Percentiles rank a stretch among this genome's conserved stretches.
phyloP scores from a whole-genome alignment of 2,888 invertebrate genomes.

The Spodoptera picta region DNA sequence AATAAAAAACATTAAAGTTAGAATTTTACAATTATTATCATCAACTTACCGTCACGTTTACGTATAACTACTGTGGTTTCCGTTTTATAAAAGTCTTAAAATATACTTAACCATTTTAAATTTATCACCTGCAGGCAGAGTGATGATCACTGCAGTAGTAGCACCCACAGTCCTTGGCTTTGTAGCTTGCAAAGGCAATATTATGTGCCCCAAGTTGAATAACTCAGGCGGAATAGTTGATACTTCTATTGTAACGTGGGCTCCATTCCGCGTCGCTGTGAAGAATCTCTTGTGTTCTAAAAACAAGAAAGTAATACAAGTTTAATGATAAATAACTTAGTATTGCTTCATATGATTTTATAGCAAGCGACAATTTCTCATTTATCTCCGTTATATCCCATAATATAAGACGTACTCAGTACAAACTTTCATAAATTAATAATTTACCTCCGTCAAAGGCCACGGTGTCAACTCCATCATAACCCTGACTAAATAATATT shows the following conservation, averaged over 20 bases:
- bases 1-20: constrained; percentile 23
- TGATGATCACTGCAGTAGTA: constrained; percentile 64
- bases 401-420: no score
- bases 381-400: no score
- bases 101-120: no score
- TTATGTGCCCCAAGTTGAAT: constrained; percentile 60
- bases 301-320: constrained; percentile 2
- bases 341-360: no score
- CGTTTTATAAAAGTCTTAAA: constrained; percentile 15
- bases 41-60: constrained; percentile 3
- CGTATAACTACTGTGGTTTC: constrained; percentile 49
- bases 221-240: constrained; percentile 66
- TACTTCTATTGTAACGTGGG: constrained; percentile 55
- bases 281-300: constrained; percentile 67
- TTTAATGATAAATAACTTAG: no score
- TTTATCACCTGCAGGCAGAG: no score
- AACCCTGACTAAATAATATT: constrained; percentile 71
- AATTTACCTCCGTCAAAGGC: constrained; percentile 71
- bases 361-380: no score
- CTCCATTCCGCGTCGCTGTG: constrained; percentile 47
- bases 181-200: constrained; percentile 66
- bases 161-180: constrained; percentile 77
- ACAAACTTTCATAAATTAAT: no score
- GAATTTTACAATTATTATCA: not conserved
- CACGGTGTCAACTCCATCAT: constrained; percentile 69